Conservation (phyloP, 2,888 invertebrate genomes). For the Ophioninae sp. region DNA sequence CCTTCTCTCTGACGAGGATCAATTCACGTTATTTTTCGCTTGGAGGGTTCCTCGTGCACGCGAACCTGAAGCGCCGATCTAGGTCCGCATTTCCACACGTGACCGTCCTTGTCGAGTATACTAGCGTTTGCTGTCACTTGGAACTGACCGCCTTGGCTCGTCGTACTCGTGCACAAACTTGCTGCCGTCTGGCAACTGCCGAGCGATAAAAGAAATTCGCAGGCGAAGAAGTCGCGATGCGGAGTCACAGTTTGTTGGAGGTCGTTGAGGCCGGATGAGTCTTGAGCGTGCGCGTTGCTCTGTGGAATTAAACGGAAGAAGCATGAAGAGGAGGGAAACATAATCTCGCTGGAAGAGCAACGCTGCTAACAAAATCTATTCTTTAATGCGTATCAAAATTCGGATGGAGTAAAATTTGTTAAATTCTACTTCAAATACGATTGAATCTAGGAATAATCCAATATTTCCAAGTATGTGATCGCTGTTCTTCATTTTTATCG, state of each 20-base stretch:
- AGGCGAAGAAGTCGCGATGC: conserved; percentile 96
- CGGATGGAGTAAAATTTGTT: background rate
- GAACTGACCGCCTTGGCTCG: conserved; percentile 85
- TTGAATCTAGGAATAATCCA: too few species aligned
- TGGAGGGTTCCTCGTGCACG: conserved; percentile 85
- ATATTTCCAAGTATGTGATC: too few species aligned
- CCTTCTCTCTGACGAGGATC: background rate
- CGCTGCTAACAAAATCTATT: background rate
- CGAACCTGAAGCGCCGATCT: conserved; percentile 89
- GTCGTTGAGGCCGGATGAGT: conserved; percentile 82
- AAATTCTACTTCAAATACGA: background rate
- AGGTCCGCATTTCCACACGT: conserved; percentile 95
- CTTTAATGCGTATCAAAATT: background rate
- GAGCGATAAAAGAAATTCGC: conserved; percentile 92
- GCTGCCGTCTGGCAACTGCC: conserved; percentile 75
- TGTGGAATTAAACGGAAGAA: background rate
- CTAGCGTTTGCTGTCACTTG: conserved; percentile 92
- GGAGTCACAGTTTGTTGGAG: conserved; percentile 90
- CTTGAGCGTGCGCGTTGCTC: conserved; percentile 70
- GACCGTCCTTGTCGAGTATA: conserved; percentile 91
- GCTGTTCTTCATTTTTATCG: background rate
- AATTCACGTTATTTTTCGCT: conserved; percentile 75
- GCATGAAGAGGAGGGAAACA: background rate
- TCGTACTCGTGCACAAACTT: conserved; percentile 72
- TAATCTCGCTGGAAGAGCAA: background rate